These are phyloP conservation scores for Papilio glaucus DNA, from an alignment of 1,140 invertebrate genomes.

Conservation along the genomic window DNA sequence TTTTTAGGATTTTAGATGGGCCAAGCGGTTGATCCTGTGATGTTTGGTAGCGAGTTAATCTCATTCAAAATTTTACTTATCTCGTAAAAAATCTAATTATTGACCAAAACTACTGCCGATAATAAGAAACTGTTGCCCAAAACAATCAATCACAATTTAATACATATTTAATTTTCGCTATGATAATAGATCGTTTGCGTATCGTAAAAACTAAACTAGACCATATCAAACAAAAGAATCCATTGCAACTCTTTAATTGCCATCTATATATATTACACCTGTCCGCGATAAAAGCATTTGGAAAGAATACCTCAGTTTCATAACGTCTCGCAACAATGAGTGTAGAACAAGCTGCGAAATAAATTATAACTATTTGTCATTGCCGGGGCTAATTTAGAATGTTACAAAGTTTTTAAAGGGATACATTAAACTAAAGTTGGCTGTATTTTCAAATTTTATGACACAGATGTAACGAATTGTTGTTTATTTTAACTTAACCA, in stretches of 20 bases:
- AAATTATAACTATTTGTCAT: not conserved
- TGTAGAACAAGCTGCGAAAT: constrained; percentile 16
- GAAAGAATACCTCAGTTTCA: constrained; percentile 30
- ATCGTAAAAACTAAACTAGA: constrained; percentile 18
- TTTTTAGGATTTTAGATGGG: too few relatives aligned
- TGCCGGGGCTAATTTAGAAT: not conserved
- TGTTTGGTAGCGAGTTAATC: too few relatives aligned
- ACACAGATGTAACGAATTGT: not conserved
- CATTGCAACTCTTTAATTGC: constrained; percentile 30
- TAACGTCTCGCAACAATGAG: constrained; percentile 18
- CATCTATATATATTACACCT: not conserved
- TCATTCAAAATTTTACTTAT: not conserved
- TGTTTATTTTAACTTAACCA: too few relatives aligned
- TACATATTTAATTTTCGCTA: not conserved
- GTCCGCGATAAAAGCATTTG: constrained; percentile 10
- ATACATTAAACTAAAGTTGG: not conserved
- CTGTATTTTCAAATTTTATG: not conserved
- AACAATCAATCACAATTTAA: not conserved
- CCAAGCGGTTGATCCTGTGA: too few relatives aligned
- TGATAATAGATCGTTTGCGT: constrained; percentile 11
- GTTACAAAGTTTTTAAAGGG: not conserved
- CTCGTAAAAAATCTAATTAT: not conserved
- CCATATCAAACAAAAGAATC: not conserved
- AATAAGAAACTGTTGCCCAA: too few relatives aligned
- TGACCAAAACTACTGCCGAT: not conserved